Conservation (phyloP, 2,113 vertebrate species). For the Calonectris borealis region DNA sequence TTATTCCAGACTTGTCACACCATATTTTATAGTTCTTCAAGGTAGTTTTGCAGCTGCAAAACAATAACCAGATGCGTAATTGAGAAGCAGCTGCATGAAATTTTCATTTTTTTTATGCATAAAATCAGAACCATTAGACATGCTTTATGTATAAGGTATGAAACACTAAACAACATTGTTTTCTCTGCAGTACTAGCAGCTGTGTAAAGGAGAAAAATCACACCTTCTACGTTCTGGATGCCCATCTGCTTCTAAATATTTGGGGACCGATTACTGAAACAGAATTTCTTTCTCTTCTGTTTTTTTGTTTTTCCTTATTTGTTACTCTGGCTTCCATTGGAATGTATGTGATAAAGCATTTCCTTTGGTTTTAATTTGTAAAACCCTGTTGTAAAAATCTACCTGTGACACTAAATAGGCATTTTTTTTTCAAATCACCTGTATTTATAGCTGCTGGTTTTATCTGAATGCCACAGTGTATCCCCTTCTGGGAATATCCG, state of each 20-base stretch:
- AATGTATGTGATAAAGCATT: background rate
- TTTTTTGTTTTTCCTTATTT: background rate
- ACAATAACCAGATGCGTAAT: slow-evolving; percentile 65
- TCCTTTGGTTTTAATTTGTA: background rate
- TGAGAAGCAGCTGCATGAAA: slow-evolving; percentile 58
- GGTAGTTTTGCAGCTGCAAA: slow-evolving; percentile 50
- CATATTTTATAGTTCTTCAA: slow-evolving; percentile 46
- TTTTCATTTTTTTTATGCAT: slow-evolving; percentile 55
- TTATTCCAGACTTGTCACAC: slow-evolving; percentile 25
- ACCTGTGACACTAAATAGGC: background rate
- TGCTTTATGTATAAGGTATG: slow-evolving; percentile 26
- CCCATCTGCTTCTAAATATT: slow-evolving; percentile 59
- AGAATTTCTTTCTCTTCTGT: background rate
- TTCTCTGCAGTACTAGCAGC: slow-evolving; percentile 52
- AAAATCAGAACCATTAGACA: slow-evolving; percentile 41
- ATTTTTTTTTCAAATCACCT: background rate
- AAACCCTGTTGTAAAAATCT: background rate
- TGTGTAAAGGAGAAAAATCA: slow-evolving; percentile 58
- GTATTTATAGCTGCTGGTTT: background rate
- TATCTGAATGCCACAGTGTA: background rate
- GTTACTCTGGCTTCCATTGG: background rate
- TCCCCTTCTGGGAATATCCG: background rate
- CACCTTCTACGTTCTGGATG: slow-evolving; percentile 44
- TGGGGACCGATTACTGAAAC: slow-evolving; percentile 12
- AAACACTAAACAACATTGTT: slow-evolving; percentile 45